Evolutionary conservation across 1,140 invertebrate species (phyloP), one percentile per base, ranked within the genome.

Genomic region (Cheumatopsyche charites): DNA sequence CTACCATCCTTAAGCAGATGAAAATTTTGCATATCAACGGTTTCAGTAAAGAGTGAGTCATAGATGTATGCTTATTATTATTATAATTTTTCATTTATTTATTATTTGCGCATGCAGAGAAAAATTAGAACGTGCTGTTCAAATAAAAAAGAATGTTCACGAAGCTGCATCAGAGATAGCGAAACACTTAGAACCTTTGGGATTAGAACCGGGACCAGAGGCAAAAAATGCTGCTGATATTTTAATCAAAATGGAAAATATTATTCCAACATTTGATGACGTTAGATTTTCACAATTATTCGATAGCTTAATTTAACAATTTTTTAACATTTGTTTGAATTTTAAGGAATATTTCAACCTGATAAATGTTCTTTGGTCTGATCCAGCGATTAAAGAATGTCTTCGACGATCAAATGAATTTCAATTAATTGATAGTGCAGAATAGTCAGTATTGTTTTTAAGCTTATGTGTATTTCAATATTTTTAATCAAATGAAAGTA

Each of bases 1-100:
- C 90, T 0, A 94, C 92, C 0, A 92, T 94, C 45, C 87, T 93
- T 13, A 92, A 93, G 78, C 92, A 94, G 81, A 93, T 94, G 92
- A 91, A 90, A 79, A 92, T 92, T 75, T 80, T 92, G 49, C 90
- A 92, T 76, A 87, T 91, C 36, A 87, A 90, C 76, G 90, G 90
- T 66, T 93, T 90, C 75, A 86, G 86, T 15, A 80, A 86, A 19
- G 86, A 86, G 90, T 89, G 84, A 82, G 79, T 83, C 42, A 41
- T n/a, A 41, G 11, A 66, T 15, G 2, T 29, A 13, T 26, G 17
- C 11, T 19, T 45, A 36, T 47, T 5, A 58, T 55, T 47, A n/a
- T n/a, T n/a, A n/a, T 66, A 19, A 13, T 6, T 43, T 43, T 66
- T 66, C 4, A 4, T 21, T 15, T 15, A 26, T 52, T 26, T 65